A percentile compares a stretch with the other conserved stretches of the same genome.
Evolutionary conservation across 1,140 invertebrate genomes (phyloP).

Genomic region (Callitettix versicolor): DNA sequence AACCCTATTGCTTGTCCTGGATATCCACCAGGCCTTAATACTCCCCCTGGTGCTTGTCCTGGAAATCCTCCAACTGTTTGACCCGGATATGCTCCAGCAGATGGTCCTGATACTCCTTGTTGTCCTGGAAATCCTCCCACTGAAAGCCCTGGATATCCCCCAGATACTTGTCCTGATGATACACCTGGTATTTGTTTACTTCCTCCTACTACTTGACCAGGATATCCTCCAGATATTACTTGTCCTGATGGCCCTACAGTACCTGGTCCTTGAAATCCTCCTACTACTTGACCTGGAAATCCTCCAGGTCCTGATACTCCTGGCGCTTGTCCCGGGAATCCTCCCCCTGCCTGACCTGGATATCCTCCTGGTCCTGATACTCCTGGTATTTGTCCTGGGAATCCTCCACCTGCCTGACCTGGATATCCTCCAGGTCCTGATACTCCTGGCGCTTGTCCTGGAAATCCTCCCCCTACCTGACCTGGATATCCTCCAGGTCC

Average conservation of each 20-base stretch:
- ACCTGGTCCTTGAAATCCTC: constrained; percentile 16
- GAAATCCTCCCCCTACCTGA: constrained; percentile 2
- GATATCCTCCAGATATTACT: constrained; percentile 17
- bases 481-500: constrained; percentile 16
- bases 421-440: constrained; percentile 7
- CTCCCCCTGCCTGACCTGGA: neutral
- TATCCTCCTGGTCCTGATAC: constrained; percentile 12
- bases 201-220: constrained; percentile 7
- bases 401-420: constrained; percentile 1
- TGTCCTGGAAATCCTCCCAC: constrained; percentile 13
- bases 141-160: constrained; percentile 8
- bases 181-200: constrained; percentile 5
- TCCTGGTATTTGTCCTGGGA: constrained; percentile 18
- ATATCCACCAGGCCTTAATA: neutral
- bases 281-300: constrained; percentile 15
- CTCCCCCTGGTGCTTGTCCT: constrained; percentile 14
- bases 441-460: constrained; percentile 15
- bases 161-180: constrained; percentile 17
- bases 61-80: constrained; percentile 11
- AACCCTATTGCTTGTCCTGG: constrained; percentile 7
- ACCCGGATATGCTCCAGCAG: constrained; percentile 10
- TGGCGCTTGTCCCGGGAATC: constrained; percentile 12
- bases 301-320: neutral
- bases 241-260: constrained; percentile 7
- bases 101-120: constrained; percentile 9